Percentiles rank a stretch among this genome's conserved stretches.
These are phyloP conservation scores for Sycophaga agraensis DNA, from an alignment of 1,140 invertebrate genomes.

Conservation along the genomic window DNA sequence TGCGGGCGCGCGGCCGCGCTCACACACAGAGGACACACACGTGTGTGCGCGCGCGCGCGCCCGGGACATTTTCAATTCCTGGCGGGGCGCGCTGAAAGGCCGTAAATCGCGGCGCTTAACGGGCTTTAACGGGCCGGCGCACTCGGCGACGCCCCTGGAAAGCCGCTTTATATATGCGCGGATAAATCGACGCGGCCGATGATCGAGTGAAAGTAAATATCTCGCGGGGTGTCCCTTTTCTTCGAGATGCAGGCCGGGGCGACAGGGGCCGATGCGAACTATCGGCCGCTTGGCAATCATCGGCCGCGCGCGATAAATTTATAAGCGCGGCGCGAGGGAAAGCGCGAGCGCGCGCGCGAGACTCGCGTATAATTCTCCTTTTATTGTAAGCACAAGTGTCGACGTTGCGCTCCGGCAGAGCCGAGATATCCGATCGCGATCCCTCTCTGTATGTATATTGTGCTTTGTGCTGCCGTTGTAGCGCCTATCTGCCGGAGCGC, in stretches of 20 bases:
- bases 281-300: slow-evolving; percentile 6
- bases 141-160: too few relatives aligned
- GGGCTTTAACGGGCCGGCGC: not conserved
- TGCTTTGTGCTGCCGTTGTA: too few relatives aligned
- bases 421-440: too few relatives aligned
- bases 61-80: slow-evolving; percentile 10
- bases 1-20: not conserved
- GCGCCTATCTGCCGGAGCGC: too few relatives aligned
- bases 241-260: too few relatives aligned
- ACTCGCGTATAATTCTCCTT: too few relatives aligned
- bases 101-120: slow-evolving; percentile 30
- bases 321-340: not conserved
- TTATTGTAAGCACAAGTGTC: too few relatives aligned
- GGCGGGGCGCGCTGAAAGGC: slow-evolving; percentile 15
- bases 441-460: too few relatives aligned
- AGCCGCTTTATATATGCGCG: slow-evolving; percentile 1
- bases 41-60: not conserved
- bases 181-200: slow-evolving; percentile 20
- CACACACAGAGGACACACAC: too few relatives aligned
- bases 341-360: not conserved
- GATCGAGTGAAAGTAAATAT: slow-evolving; percentile 27
- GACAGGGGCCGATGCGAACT: not conserved
- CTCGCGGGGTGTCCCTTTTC: slow-evolving; percentile 7
- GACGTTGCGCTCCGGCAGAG: too few relatives aligned
- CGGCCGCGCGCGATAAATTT: slow-evolving; percentile 23